Percentiles rank a stretch among this genome's conserved stretches.
Evolutionary conservation across 2,113 vertebrate genomes (phyloP).

Genomic region (Peromyscus maniculatus): DNA sequence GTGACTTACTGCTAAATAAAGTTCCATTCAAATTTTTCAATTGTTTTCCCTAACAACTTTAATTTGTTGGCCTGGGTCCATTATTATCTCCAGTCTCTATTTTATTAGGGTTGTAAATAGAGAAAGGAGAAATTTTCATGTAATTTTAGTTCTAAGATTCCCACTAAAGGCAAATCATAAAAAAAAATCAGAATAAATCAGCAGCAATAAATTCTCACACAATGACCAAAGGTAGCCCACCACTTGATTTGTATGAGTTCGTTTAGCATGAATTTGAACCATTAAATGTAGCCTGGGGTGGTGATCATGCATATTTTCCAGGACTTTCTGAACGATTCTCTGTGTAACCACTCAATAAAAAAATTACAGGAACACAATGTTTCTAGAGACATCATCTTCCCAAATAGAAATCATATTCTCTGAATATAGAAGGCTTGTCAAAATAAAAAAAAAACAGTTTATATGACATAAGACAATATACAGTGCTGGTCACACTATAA

Average conservation of each 20-base stretch:
- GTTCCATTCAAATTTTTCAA: background rate
- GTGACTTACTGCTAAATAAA: background rate
- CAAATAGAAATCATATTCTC: background rate
- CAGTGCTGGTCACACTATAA: background rate
- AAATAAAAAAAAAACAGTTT: background rate
- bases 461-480: background rate
- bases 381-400: background rate
- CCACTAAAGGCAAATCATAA: background rate
- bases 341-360: background rate
- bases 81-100: background rate
- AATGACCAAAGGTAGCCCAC: background rate
- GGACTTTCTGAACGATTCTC: background rate
- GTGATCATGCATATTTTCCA: background rate
- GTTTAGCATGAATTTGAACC: background rate
- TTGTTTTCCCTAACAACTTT: conserved; percentile 11
- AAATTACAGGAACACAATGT: background rate
- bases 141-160: background rate
- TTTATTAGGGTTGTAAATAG: background rate
- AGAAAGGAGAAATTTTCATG: background rate
- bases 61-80: background rate
- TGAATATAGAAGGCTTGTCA: background rate
- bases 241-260: background rate
- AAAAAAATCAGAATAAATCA: background rate
- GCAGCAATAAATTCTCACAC: background rate
- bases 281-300: background rate